Percentiles rank a stretch among this genome's conserved stretches.
Evolutionary conservation across 2,888 invertebrate genomes (phyloP).

Genomic region (Brachyptera risi): DNA sequence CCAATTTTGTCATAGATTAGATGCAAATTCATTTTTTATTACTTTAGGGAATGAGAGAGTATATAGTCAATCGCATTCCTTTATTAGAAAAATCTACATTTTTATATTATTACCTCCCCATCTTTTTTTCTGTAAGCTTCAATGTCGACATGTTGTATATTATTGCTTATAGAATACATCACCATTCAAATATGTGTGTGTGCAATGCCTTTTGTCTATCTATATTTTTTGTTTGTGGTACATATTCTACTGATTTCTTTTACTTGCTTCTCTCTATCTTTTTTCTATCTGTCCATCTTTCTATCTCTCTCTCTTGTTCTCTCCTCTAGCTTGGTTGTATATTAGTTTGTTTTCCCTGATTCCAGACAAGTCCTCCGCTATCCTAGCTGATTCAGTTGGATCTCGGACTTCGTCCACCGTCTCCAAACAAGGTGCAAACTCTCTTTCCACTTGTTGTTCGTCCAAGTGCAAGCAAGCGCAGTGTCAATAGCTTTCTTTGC

Average conservation of each 20-base stretch:
- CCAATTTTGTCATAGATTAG: neutral
- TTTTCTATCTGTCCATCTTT: no score
- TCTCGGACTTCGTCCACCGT: slow-evolving; percentile 31
- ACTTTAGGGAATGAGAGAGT: neutral
- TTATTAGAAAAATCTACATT: neutral
- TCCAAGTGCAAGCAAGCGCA: no score
- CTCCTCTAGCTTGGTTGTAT: slow-evolving; percentile 15
- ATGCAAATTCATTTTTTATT: neutral
- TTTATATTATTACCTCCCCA: no score
- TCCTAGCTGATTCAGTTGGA: slow-evolving; percentile 34
- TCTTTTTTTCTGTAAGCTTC: neutral
- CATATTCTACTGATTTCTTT: slow-evolving; percentile 18
- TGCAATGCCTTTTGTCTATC: neutral
- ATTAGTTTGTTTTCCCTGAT: slow-evolving; percentile 29
- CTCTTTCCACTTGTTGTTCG: no score
- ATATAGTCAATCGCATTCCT: neutral
- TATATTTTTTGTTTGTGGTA: no score
- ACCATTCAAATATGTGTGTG: neutral
- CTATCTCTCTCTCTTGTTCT: no score
- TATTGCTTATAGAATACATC: neutral
- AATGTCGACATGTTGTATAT: neutral
- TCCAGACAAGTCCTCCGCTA: slow-evolving; percentile 34
- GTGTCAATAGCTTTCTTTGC: no score
- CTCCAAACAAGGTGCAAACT: slow-evolving; percentile 33
- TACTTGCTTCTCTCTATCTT: slow-evolving; percentile 22